Evolutionary conservation across 2,888 invertebrate species (phyloP).

Genomic region (Plusia festucae): DNA sequence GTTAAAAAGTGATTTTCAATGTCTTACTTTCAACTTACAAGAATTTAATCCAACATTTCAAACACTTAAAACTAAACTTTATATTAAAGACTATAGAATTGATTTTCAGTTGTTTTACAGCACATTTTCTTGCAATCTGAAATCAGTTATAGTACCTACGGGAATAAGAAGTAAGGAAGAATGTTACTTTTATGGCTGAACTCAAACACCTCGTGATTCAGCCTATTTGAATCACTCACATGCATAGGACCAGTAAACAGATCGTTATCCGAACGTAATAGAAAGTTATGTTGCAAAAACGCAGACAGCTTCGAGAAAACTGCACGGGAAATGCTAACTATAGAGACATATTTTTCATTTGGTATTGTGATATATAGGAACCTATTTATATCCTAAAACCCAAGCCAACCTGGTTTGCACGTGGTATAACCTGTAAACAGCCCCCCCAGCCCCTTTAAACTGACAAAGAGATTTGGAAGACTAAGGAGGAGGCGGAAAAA

Average conservation of each 20-base stretch:
- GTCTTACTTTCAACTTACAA: slow-evolving; percentile 38
- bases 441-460: too few species aligned
- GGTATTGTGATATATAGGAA: too few species aligned
- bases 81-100: fast-evolving
- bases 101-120: slow-evolving; percentile 45
- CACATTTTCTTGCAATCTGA: slow-evolving; percentile 74
- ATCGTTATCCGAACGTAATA: slow-evolving; percentile 25
- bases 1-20: slow-evolving; percentile 41
- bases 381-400: too few species aligned
- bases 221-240: slow-evolving; percentile 48
- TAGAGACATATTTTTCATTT: too few species aligned
- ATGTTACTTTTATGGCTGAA: slow-evolving; percentile 69
- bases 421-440: too few species aligned
- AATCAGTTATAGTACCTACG: slow-evolving; percentile 70
- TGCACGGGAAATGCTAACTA: too few species aligned
- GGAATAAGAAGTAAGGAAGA: slow-evolving; percentile 69
- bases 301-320: not conserved
- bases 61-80: slow-evolving; percentile 20
- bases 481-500: too few species aligned
- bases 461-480: too few species aligned
- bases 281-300: slow-evolving; percentile 7
- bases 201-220: slow-evolving; percentile 64
- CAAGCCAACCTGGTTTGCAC: too few species aligned
- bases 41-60: slow-evolving; percentile 36
- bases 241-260: slow-evolving; percentile 23